Conservation (phyloP, 2,888 invertebrate genomes). For the Drosophila robusta region DNA sequence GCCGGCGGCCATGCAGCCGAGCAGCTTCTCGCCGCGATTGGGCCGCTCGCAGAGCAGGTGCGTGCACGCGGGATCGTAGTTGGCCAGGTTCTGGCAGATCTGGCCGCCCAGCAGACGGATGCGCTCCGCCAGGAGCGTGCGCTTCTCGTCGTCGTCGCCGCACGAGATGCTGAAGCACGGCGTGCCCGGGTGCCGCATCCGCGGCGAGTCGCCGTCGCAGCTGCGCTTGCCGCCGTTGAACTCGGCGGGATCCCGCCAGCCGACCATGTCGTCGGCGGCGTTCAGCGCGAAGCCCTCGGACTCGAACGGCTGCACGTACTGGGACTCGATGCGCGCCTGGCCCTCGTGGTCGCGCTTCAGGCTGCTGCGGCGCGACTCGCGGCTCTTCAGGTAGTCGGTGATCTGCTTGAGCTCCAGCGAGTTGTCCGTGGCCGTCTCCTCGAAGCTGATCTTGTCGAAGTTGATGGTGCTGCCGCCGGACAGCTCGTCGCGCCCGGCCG, state of each 20-base stretch:
- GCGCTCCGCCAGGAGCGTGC: conserved; percentile 70
- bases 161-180: conserved; percentile 84
- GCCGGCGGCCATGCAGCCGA: conserved; percentile 94
- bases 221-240: conserved; percentile 60
- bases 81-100: conserved; percentile 81
- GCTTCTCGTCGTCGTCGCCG: conserved; percentile 73
- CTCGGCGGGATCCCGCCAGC: conserved; percentile 89
- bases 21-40: conserved; percentile 93
- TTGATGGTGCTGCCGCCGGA: conserved; percentile 71
- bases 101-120: conserved; percentile 76
- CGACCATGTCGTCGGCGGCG: conserved; percentile 88
- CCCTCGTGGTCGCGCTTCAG: conserved; percentile 67
- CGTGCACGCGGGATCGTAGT: conserved; percentile 88
- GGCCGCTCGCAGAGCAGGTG: conserved; percentile 92
- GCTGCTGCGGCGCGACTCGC: conserved; percentile 78
- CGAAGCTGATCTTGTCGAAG: conserved; percentile 83
- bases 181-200: conserved; percentile 76
- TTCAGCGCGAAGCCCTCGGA: conserved; percentile 80
- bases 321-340: conserved; percentile 61
- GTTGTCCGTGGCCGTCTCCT: conserved; percentile 66
- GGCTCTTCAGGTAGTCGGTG: conserved; percentile 82
- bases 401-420: conserved; percentile 81
- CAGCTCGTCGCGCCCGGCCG: conserved; percentile 1
- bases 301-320: conserved; percentile 81
- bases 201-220: conserved; percentile 36